A percentile compares a stretch with the other conserved stretches of the same genome.
These are phyloP conservation scores for Augiades crinisus DNA, from an alignment of 2,888 invertebrate genomes.

Conservation along the genomic window DNA sequence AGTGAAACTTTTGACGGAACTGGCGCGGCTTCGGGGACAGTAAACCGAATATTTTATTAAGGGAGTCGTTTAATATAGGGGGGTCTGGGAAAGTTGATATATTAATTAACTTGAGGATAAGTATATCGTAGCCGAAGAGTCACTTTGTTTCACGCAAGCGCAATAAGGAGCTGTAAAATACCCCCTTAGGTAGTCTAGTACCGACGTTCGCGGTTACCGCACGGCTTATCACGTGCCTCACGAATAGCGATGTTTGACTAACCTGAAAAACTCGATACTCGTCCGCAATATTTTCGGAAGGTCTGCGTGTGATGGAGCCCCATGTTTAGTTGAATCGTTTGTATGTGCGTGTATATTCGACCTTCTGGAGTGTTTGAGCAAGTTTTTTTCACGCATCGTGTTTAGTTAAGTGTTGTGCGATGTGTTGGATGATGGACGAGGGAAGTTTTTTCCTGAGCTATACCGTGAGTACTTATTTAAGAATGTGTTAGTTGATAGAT, in stretches of 20 bases:
- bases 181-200: conserved; percentile 70
- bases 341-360: conserved; percentile 34
- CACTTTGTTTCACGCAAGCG: conserved; percentile 73
- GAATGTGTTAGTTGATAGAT: no score
- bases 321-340: conserved; percentile 43
- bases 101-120: conserved; percentile 80
- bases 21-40: conserved; percentile 23
- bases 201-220: conserved; percentile 51
- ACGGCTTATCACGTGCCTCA: conserved; percentile 40
- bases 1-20: background rate
- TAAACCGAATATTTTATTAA: conserved; percentile 59
- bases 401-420: conserved; percentile 53
- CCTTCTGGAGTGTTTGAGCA: conserved; percentile 36
- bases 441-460: conserved; percentile 53
- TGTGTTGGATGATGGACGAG: conserved; percentile 58
- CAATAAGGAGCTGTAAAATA: conserved; percentile 55
- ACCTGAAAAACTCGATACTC: conserved; percentile 45
- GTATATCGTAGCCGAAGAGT: conserved; percentile 71
- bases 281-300: conserved; percentile 39
- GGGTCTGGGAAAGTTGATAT: conserved; percentile 72
- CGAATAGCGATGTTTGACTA: conserved; percentile 47
- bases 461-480: conserved; percentile 63
- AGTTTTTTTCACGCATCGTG: conserved; percentile 38
- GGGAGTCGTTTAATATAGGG: conserved; percentile 67
- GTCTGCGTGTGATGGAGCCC: no score